A percentile compares a stretch with the other conserved stretches of the same genome.
phyloP scores from a whole-genome alignment of 2,113 vertebrate genomes.

The Trematomus loennbergii region DNA sequence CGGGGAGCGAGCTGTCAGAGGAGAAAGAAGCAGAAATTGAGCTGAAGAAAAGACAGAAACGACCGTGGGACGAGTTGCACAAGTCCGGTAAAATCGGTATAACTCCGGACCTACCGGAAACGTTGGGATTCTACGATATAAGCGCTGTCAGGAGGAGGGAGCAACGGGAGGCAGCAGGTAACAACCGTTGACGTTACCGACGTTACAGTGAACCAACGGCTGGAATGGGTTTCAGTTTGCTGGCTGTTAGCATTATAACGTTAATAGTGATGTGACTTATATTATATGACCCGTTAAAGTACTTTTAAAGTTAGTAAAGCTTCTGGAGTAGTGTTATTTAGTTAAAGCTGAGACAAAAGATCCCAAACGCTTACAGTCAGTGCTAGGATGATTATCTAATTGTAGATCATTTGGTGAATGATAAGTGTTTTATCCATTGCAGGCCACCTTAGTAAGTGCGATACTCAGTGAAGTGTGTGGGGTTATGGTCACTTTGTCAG shows the following conservation, averaged over 20 bases:
- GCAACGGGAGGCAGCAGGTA: conserved; percentile 81
- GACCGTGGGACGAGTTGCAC: conserved; percentile 51
- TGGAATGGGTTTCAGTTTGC: background rate
- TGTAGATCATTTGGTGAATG: no score
- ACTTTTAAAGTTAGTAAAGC: background rate
- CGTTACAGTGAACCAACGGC: background rate
- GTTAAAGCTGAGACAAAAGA: background rate
- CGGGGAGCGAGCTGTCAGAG: conserved; percentile 72
- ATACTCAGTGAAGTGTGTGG: no score
- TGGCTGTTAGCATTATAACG: no score
- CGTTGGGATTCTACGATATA: conserved; percentile 82
- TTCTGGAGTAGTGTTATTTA: background rate
- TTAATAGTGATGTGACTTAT: no score
- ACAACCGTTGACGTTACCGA: conserved; percentile 25
- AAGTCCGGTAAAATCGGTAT: conserved; percentile 53
- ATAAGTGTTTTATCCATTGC: no score
- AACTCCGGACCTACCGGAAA: conserved; percentile 74
- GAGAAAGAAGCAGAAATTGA: conserved; percentile 75
- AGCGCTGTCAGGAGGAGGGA: conserved; percentile 70
- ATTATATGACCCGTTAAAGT: accelerated
- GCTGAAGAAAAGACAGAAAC: conserved; percentile 54
- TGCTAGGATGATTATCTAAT: conserved; percentile 16
- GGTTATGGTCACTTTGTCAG: no score
- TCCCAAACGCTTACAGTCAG: background rate
- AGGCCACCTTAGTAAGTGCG: no score